Evolutionary conservation across 2,888 invertebrate species (phyloP).

Genomic region (Apamea monoglypha): DNA sequence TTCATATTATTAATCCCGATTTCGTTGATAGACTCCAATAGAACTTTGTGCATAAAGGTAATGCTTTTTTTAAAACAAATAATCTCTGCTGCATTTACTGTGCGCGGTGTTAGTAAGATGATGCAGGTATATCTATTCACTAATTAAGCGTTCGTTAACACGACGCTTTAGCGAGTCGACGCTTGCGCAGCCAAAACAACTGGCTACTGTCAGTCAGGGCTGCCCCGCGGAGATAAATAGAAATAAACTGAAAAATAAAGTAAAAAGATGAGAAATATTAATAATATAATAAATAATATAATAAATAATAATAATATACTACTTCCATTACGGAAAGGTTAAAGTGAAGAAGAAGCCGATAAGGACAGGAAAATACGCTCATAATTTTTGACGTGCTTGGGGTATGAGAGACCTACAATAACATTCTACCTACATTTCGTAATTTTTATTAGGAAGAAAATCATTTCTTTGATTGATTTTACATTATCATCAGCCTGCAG

Average conservation of each 20-base stretch:
- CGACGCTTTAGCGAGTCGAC: slow-evolving; percentile 46
- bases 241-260: background rate
- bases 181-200: slow-evolving; percentile 57
- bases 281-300: no score
- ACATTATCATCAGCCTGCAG: background rate
- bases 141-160: slow-evolving; percentile 60
- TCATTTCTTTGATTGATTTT: background rate
- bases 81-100: background rate
- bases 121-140: slow-evolving; percentile 28
- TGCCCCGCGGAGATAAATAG: background rate
- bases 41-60: background rate
- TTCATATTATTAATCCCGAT: no score
- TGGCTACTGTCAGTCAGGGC: slow-evolving; percentile 52
- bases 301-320: background rate
- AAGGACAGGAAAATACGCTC: no score
- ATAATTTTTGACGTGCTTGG: no score
- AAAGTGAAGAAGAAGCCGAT: no score
- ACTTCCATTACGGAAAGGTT: background rate
- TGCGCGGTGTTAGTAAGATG: slow-evolving; percentile 9
- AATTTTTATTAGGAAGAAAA: background rate
- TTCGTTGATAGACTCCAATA: no score
- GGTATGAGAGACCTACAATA: background rate
- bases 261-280: no score
- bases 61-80: background rate
- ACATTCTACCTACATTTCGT: background rate